A percentile compares a stretch with the other conserved stretches of the same genome.
Conservation (phyloP, 2,797 vertebrate genomes). For the Botia kubotai region DNA sequence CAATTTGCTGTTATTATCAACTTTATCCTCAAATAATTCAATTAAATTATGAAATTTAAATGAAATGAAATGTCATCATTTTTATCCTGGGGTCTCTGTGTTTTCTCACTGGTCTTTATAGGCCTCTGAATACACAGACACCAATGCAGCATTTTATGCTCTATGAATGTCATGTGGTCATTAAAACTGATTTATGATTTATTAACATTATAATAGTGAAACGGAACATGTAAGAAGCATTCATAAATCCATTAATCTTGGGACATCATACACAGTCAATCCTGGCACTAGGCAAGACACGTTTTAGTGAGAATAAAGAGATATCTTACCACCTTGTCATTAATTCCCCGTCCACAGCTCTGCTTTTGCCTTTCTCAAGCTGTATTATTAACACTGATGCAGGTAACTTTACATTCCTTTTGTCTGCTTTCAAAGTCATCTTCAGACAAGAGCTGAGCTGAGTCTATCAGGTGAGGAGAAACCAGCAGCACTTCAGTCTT, state of each 20-base stretch:
- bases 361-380: constrained; percentile 33
- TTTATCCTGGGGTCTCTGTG: background rate
- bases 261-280: constrained; percentile 18
- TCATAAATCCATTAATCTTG: constrained; percentile 21
- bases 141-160: background rate
- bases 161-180: background rate
- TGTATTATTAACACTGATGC: constrained; percentile 37
- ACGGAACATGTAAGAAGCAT: constrained; percentile 41
- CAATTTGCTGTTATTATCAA: background rate
- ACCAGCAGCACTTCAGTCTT: constrained; percentile 32
- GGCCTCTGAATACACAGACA: background rate
- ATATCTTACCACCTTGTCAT: constrained; percentile 47
- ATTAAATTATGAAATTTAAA: background rate
- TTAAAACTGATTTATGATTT: too few species aligned
- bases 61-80: background rate
- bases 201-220: too few species aligned
- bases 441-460: constrained; percentile 35
- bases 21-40: background rate
- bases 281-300: background rate
- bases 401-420: constrained; percentile 50
- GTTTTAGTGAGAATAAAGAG: constrained; percentile 42
- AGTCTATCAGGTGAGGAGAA: constrained; percentile 16
- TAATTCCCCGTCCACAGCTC: constrained; percentile 28
- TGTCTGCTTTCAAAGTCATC: constrained; percentile 36
- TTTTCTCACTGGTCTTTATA: background rate